Evolutionary conservation across 2,888 invertebrate genomes (phyloP), one percentile per base, ranked within the genome.

Genomic region (Microdon myrmicae): DNA sequence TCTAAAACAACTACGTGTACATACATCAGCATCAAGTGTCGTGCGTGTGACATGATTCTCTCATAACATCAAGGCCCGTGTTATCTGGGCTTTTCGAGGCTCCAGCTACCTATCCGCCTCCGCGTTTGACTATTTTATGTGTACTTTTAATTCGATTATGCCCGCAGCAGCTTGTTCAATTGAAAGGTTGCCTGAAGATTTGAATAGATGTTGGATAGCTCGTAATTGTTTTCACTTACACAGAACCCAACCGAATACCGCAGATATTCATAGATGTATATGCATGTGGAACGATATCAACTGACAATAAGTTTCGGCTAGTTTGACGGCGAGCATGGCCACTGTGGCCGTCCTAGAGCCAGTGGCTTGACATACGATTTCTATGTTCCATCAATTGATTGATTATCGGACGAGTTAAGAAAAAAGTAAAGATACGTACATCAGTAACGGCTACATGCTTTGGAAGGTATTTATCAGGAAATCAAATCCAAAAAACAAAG

Each of bases 161-260:
- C 51, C 39, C 25, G 37, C 22, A 16, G 19, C 19, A 19, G 29
- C 17, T 20, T 7, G n/a, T n/a, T n/a, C n/a, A n/a, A 31, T 20
- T 38, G 20, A 45, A 51, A 37, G 61, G 61, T 47, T 35, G 51
- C 35, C 53, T 34, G 60, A 47, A 48, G n/a, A n/a, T n/a, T 37
- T 37, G 20, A 14, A 31, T 22, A 6, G 29, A 51, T 26, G 34
- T 20, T 26, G 10, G 31, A 32, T 45, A 38, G 44, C 44, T 45
- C 22, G 51, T 51, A 53, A 58, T 64, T 53, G 53, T 64, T 64
- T 64, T 47, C 58, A 53, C 64, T 64, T 64, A 56, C 47, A 37
- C 37, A n/a, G n/a, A n/a, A n/a, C n/a, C n/a, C n/a, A n/a, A n/a
- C n/a, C n/a, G n/a, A n/a, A n/a, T n/a, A n/a, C n/a, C n/a, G n/a